Evolutionary conservation across 2,888 invertebrate genomes (phyloP), one percentile per base, ranked within the genome.

Genomic region (Nebria salina): DNA sequence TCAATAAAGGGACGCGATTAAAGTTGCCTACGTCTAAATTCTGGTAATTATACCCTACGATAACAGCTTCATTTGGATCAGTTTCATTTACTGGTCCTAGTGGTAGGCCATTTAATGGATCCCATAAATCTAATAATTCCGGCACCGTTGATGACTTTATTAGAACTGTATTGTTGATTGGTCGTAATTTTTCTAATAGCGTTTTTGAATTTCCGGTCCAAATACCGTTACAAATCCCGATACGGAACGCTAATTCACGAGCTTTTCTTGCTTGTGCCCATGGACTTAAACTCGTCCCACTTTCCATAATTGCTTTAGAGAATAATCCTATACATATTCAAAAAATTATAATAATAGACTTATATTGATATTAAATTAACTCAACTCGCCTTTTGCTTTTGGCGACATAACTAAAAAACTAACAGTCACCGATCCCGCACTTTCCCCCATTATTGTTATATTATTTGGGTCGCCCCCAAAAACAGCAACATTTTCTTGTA

Each of bases 31-130:
- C 0, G 25, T 43, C 6, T 66, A 72, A 26, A 42, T 65, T 54
- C 25, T 13, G 20, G 72, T 76, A 81, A 65, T 72, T 72, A 13
- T 72, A 72, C 20, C 70, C 68, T 20, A 76, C 66, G 15, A 72
- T 20, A 4, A 76, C 81, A 5, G 81, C 81, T 65, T 76, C 76
- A 1, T 8, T 25, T 3, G 76, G 73, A 9, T n/a, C 7, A 7
- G 11, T 65, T 76, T 81, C 81, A 3, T 65, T 6, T 26, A 64
- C 64, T 13, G 81, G 76, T 5, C 76, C 64, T 41, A 72, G 65
- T 26, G 76, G 81, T 25, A 81, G 66, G 9, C 81, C 81, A 73
- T 81, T 81, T 5, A 76, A 41, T 11, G 73, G 65, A 65, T 81
- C 81, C 65, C 9, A 72, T 6, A 80, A 43, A 72, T 75, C 73